phyloP scores from a whole-genome alignment of 2,113 vertebrate genomes.

The Corythoichthys intestinalis region DNA sequence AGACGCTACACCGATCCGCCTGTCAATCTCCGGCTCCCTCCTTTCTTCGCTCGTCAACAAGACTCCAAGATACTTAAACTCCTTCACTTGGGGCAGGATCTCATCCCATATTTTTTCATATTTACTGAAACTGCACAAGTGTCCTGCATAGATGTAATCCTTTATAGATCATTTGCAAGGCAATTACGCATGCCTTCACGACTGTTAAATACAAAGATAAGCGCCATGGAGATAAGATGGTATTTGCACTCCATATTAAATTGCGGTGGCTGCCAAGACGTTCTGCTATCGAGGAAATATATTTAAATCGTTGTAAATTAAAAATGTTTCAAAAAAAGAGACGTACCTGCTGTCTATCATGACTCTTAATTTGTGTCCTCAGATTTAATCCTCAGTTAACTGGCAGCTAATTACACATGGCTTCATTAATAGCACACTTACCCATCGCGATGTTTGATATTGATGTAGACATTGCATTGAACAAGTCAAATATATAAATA shows the following conservation, averaged over 20 bases:
- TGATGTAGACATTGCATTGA: conserved; percentile 42
- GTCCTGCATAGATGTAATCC: conserved; percentile 59
- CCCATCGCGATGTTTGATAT: conserved; percentile 45
- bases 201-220: conserved; percentile 68
- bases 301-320: conserved; percentile 62
- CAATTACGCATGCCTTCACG: conserved; percentile 66
- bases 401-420: conserved; percentile 47
- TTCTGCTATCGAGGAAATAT: conserved; percentile 58
- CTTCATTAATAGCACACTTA: conserved; percentile 54
- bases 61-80: no score
- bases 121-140: conserved; percentile 42
- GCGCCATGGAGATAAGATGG: conserved; percentile 65
- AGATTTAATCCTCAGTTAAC: conserved; percentile 51
- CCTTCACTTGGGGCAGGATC: no score
- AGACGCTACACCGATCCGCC: no score
- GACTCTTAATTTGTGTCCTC: conserved; percentile 46
- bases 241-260: conserved; percentile 63
- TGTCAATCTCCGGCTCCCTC: no score
- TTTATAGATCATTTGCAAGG: conserved; percentile 69
- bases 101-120: conserved; percentile 40
- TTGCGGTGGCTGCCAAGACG: conserved; percentile 66
- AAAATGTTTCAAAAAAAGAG: conserved; percentile 52
- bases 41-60: no score
- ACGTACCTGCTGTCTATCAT: conserved; percentile 56
- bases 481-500: conserved; percentile 56